These are phyloP conservation scores for Phrynocephalus vlangalii DNA, from an alignment of 2,797 vertebrate genomes.

Conservation along the genomic window DNA sequence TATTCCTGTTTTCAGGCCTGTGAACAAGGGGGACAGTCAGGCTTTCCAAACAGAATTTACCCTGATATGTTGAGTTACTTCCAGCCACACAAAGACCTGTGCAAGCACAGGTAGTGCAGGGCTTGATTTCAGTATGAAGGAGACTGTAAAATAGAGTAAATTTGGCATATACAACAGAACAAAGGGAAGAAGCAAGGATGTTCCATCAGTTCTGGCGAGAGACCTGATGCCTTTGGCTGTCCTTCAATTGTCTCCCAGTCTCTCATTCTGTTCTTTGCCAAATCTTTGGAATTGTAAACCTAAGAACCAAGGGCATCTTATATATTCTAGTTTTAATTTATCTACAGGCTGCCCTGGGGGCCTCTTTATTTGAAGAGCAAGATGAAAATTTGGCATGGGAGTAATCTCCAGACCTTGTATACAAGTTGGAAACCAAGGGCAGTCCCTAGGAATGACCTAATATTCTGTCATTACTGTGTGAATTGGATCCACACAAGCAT, in stretches of 20 bases:
- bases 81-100: background rate
- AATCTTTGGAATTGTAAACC: background rate
- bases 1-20: background rate
- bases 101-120: background rate
- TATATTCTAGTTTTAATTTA: background rate
- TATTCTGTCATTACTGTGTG: background rate
- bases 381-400: background rate
- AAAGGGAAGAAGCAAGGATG: background rate
- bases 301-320: background rate
- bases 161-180: background rate
- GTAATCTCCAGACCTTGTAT: background rate
- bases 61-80: background rate
- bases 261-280: background rate
- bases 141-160: background rate
- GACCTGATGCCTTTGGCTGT: background rate
- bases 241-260: background rate
- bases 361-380: background rate
- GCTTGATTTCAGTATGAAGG: background rate
- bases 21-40: background rate
- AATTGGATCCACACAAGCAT: background rate
- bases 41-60: background rate
- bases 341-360: background rate
- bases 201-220: background rate
- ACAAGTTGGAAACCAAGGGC: background rate
- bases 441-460: background rate